phyloP scores from a whole-genome alignment of 1,140 invertebrate genomes.

The Formica selysi region DNA sequence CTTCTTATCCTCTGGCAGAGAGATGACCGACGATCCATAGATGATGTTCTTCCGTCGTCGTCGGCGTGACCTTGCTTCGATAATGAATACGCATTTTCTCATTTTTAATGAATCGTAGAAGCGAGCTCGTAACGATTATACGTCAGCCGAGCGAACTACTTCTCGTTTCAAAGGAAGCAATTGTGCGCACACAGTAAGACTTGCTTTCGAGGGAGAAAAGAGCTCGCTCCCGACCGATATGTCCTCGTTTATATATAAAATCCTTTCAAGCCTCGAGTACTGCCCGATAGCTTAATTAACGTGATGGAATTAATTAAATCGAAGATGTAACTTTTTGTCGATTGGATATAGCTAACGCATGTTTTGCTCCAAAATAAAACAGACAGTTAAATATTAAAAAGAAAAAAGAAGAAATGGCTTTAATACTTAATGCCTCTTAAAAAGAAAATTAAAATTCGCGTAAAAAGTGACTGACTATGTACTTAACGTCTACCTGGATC shows the following conservation, averaged over 20 bases:
- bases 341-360: background rate
- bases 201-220: constrained; percentile 17
- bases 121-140: constrained; percentile 41
- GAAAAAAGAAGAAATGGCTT: background rate
- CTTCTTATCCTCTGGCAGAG: background rate
- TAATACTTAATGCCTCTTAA: background rate
- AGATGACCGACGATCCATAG: background rate
- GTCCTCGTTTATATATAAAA: background rate
- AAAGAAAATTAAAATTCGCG: background rate
- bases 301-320: constrained; percentile 8
- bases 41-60: background rate
- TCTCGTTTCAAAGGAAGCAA: constrained; percentile 47
- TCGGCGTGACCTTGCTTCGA: constrained; percentile 9
- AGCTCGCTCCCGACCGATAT: background rate
- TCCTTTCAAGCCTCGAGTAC: background rate
- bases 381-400: background rate
- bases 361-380: background rate
- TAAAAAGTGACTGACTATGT: constrained; percentile 12
- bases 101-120: constrained; percentile 43
- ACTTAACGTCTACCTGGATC: background rate
- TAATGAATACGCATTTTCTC: constrained; percentile 52
- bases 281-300: constrained; percentile 20
- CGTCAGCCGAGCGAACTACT: constrained; percentile 4
- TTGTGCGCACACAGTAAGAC: constrained; percentile 14
- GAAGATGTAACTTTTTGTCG: background rate